These are phyloP conservation scores for Toxotes lorentzi DNA, from an alignment of 2,797 vertebrate genomes.

Conservation along the genomic window DNA sequence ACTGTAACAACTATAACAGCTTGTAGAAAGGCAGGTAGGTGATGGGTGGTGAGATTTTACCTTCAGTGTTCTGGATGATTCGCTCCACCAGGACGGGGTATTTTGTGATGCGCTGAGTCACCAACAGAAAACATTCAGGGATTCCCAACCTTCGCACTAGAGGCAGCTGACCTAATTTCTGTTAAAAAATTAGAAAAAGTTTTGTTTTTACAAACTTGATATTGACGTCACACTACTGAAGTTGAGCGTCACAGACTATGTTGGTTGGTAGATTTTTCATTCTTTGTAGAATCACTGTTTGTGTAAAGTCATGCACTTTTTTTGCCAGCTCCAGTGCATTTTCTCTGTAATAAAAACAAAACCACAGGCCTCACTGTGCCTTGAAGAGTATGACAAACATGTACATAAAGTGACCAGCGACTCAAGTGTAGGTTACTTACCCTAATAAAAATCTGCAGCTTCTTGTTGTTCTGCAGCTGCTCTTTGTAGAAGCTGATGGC, in stretches of 20 bases:
- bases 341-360: neutral
- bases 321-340: neutral
- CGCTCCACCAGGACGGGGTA: constrained; percentile 95
- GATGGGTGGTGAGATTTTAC: constrained; percentile 72
- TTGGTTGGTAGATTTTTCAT: too few species aligned
- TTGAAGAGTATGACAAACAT: neutral
- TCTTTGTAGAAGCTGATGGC: constrained; percentile 91
- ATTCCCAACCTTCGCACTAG: constrained; percentile 90
- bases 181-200: neutral
- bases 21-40: neutral
- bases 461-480: constrained; percentile 92
- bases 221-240: too few species aligned
- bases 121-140: constrained; percentile 93
- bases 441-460: constrained; percentile 90
- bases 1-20: neutral
- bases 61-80: constrained; percentile 93
- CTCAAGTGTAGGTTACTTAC: constrained; percentile 78
- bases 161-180: constrained; percentile 93
- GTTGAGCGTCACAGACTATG: neutral
- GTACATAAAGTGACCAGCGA: neutral
- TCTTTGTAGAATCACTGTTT: neutral
- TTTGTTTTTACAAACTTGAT: neutral
- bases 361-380: constrained; percentile 6
- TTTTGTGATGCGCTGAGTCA: constrained; percentile 97
- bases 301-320: neutral